A percentile compares a stretch with the other conserved stretches of the same genome.
Conservation (phyloP, 2,797 vertebrate genomes). For the Gallinago nigripennis region DNA sequence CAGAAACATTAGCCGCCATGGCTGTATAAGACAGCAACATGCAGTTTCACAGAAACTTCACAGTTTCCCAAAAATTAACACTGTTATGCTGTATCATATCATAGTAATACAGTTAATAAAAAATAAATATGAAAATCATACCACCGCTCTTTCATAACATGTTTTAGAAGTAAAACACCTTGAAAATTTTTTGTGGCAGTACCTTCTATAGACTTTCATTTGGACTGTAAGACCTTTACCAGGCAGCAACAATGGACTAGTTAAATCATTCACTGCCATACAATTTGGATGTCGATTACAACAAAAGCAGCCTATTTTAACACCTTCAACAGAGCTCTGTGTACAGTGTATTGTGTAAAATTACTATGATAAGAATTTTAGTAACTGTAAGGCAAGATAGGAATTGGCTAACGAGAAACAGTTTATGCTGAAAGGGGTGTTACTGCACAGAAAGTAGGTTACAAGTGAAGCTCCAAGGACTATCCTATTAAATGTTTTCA, state of each 20-base stretch:
- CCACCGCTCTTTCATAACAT: not conserved
- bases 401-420: not conserved
- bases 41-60: not conserved
- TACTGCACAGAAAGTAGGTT: not conserved
- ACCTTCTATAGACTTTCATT: not conserved
- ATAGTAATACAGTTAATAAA: not conserved
- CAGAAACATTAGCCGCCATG: not conserved
- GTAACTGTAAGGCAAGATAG: not conserved
- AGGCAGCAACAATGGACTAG: not conserved
- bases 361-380: not conserved
- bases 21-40: not conserved
- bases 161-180: not conserved
- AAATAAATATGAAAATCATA: not conserved
- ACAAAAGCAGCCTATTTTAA: not conserved
- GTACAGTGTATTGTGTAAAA: not conserved
- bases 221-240: not conserved
- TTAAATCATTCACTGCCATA: not conserved
- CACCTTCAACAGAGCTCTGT: not conserved
- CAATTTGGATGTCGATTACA: not conserved
- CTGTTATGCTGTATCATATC: not conserved
- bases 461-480: not conserved
- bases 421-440: not conserved
- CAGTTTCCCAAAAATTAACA: not conserved
- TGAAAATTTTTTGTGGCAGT: not conserved
- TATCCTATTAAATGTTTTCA: not conserved